phyloP scores from a whole-genome alignment of 2,888 invertebrate genomes.

The Iphiclides podalirius region DNA sequence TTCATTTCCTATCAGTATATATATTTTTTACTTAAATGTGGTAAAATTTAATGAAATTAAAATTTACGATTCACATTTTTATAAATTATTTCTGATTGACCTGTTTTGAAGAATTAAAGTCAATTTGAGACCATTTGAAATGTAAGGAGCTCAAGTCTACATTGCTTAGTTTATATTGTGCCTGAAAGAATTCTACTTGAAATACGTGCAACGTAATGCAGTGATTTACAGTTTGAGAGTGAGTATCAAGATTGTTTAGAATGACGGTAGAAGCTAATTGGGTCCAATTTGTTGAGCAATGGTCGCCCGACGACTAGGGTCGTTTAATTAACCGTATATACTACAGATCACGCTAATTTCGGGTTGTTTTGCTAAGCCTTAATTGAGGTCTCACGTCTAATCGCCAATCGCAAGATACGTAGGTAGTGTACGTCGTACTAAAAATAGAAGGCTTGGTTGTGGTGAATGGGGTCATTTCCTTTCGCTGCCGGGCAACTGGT shows the following conservation, averaged over 20 bases:
- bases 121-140: too few relatives aligned
- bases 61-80: too few relatives aligned
- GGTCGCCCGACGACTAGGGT: constrained; percentile 33
- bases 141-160: too few relatives aligned
- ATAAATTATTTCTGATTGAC: too few relatives aligned
- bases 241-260: constrained; percentile 43
- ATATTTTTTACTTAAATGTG: too few relatives aligned
- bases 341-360: constrained; percentile 51
- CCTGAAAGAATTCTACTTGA: background rate
- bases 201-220: background rate
- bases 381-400: constrained; percentile 61
- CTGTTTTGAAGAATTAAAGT: too few relatives aligned
- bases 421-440: constrained; percentile 58
- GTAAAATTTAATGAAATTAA: too few relatives aligned
- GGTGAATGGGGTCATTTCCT: constrained; percentile 70
- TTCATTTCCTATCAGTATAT: too few relatives aligned
- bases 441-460: constrained; percentile 56
- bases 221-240: constrained; percentile 34
- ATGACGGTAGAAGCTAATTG: constrained; percentile 40
- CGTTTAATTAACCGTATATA: constrained; percentile 48
- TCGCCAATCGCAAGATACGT: constrained; percentile 65
- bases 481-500: constrained; percentile 60
- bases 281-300: constrained; percentile 46
- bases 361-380: constrained; percentile 50
- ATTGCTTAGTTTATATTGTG: too few relatives aligned